Conservation (phyloP, 2,797 vertebrate species). For the Glyptemys insculpta region DNA sequence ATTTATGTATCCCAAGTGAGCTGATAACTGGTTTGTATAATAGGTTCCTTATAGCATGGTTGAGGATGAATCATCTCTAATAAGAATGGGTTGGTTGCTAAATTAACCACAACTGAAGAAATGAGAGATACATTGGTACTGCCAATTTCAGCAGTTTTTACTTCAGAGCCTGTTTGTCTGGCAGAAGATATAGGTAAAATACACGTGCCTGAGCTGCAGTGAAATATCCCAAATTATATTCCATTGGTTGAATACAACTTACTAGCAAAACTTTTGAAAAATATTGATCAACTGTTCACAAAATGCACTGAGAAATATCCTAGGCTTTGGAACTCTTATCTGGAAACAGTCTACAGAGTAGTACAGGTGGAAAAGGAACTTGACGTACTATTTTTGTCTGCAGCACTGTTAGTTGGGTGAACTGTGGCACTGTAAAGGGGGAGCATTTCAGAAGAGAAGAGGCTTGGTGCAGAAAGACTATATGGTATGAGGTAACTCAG, state of each 20-base stretch:
- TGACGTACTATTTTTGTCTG: background rate
- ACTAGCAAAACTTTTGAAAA: background rate
- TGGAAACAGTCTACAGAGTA: background rate
- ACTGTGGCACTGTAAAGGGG: background rate
- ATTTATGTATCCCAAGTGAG: accelerated
- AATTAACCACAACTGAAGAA: background rate
- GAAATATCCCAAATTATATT: background rate
- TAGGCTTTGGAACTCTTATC: background rate
- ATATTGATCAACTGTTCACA: background rate
- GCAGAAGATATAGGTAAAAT: background rate
- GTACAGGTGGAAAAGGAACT: background rate
- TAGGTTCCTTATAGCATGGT: background rate
- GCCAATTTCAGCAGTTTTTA: background rate
- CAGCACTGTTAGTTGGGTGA: background rate
- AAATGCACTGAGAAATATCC: background rate
- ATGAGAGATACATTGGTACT: background rate
- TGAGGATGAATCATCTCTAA: background rate
- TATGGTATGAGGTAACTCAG: background rate
- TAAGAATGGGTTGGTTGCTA: background rate
- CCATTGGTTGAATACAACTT: background rate
- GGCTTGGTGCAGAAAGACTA: background rate
- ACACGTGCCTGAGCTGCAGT: background rate
- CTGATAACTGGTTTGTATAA: background rate
- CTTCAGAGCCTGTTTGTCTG: background rate
- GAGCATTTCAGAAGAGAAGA: background rate